Conservation (phyloP, 2,797 vertebrate genomes). For the Dermochelys coriacea region DNA sequence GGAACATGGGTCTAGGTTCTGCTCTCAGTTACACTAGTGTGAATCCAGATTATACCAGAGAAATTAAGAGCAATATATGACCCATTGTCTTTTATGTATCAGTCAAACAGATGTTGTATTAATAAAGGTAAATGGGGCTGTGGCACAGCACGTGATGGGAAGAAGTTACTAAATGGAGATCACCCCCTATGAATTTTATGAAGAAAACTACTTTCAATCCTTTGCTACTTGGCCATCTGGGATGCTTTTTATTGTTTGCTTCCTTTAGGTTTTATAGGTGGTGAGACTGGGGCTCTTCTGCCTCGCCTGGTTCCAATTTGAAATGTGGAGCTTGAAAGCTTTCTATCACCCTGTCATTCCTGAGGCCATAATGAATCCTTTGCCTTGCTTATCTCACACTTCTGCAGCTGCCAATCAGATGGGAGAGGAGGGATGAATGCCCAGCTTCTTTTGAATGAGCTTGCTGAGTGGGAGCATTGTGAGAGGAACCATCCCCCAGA, state of each 20-base stretch:
- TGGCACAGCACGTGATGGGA: not conserved
- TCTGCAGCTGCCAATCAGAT: not conserved
- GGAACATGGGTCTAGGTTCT: not conserved
- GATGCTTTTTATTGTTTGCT: not conserved
- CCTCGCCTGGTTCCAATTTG: not conserved
- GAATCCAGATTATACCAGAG: not conserved
- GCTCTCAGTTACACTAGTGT: not conserved
- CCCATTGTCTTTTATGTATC: not conserved
- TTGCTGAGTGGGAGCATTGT: not conserved
- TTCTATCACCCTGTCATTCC: not conserved
- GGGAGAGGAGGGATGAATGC: not conserved
- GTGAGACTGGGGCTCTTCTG: not conserved
- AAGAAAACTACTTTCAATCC: not conserved
- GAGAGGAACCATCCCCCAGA: not conserved
- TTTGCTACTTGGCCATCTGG: not conserved
- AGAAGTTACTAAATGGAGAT: not conserved
- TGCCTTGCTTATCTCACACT: not conserved
- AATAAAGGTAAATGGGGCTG: not conserved
- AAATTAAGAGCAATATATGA: not conserved
- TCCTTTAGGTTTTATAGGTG: not conserved
- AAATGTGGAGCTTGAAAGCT: not conserved
- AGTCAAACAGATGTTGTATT: not conserved
- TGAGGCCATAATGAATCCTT: not conserved
- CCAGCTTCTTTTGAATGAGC: not conserved
- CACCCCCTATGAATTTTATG: not conserved